Evolutionary conservation across 1,140 invertebrate species (phyloP).

Genomic region (Drosophila pseudoobscura): DNA sequence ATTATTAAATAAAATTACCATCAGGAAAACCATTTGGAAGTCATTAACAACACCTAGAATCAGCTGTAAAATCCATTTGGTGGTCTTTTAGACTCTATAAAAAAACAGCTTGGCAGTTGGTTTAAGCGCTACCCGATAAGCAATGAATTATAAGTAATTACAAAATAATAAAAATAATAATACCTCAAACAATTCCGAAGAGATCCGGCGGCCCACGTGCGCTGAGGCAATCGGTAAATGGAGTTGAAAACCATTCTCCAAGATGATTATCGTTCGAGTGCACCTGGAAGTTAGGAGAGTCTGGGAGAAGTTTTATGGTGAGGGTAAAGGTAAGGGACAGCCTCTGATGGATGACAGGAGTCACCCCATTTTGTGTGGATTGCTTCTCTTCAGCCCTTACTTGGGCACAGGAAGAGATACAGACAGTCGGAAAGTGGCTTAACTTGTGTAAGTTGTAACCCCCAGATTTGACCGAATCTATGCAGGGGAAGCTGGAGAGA

Average conservation of each 20-base stretch:
- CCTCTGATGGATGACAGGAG: conserved; percentile 57
- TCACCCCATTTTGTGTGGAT: conserved; percentile 14
- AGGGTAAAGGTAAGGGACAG: conserved; percentile 17
- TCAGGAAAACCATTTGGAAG: conserved; percentile 33
- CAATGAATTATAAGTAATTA: conserved; percentile 57
- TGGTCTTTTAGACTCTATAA: conserved; percentile 44
- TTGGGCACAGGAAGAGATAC: conserved; percentile 42
- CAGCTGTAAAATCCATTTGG: conserved; percentile 52
- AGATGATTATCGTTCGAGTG: conserved; percentile 54
- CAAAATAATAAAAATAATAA: conserved; percentile 49
- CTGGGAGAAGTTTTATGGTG: neutral
- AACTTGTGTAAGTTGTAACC: conserved; percentile 3
- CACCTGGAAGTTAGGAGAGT: conserved; percentile 45
- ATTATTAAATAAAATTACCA: conserved; percentile 65
- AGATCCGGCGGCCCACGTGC: conserved; percentile 40
- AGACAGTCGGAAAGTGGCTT: conserved; percentile 45
- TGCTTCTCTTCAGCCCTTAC: conserved; percentile 19
- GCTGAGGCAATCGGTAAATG: conserved; percentile 68
- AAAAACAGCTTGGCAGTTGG: conserved; percentile 26
- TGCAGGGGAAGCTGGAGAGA: conserved; percentile 61
- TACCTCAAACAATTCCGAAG: conserved; percentile 44
- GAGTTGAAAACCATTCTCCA: conserved; percentile 59
- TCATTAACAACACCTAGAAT: conserved; percentile 16
- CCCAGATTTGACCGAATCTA: conserved; percentile 12
- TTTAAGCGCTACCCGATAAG: conserved; percentile 28